These are phyloP conservation scores for Eulemur albifrons DNA, from an alignment of 2,797 vertebrate genomes.

Conservation along the genomic window DNA sequence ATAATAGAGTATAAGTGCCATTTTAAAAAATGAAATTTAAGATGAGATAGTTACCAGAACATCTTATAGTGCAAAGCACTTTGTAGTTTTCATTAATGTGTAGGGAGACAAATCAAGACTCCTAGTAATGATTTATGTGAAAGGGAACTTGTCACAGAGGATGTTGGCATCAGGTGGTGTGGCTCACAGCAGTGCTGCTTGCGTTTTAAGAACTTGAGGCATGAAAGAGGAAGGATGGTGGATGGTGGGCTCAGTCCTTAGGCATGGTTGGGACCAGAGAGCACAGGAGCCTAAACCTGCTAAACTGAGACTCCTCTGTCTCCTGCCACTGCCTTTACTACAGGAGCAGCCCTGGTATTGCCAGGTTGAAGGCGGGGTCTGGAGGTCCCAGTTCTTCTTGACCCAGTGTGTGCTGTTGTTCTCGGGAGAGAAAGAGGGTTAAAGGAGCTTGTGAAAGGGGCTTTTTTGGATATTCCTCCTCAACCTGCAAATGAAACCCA, in stretches of 20 bases:
- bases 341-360: neutral
- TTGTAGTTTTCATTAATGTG: constrained; percentile 14
- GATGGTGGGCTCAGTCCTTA: neutral
- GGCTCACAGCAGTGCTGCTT: neutral
- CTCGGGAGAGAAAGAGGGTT: neutral
- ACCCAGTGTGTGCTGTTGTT: neutral
- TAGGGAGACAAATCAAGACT: constrained; percentile 27
- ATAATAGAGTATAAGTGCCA: neutral
- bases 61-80: neutral
- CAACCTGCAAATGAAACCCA: constrained; percentile 2
- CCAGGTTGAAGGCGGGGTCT: neutral
- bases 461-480: neutral
- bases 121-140: constrained; percentile 34
- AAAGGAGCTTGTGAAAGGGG: neutral
- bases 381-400: neutral
- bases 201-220: neutral
- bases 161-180: neutral
- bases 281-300: neutral
- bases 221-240: neutral
- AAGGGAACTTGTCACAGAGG: neutral
- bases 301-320: neutral
- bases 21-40: constrained; percentile 36
- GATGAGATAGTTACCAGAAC: neutral
- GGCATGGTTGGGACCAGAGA: neutral
- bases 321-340: neutral